phyloP scores from a whole-genome alignment of 2,113 vertebrate genomes.

The Rhynchomys soricoides region DNA sequence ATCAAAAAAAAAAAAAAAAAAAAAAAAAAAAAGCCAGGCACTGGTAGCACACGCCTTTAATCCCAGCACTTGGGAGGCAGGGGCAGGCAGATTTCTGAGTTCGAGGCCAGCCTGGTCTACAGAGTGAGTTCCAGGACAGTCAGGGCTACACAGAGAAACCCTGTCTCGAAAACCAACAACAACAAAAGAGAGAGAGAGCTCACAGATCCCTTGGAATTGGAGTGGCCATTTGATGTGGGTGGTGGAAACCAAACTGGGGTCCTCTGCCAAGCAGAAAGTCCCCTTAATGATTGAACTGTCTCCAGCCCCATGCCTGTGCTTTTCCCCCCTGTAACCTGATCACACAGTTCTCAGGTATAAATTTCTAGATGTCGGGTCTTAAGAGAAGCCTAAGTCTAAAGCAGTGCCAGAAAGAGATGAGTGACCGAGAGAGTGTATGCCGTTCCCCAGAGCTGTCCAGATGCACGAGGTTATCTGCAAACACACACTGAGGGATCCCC shows the following conservation, averaged over 20 bases:
- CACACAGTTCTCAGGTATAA: neutral
- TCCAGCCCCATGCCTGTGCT: neutral
- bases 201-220: neutral
- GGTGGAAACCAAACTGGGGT: neutral
- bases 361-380: neutral
- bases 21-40: no score
- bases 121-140: no score
- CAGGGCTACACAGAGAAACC: no score
- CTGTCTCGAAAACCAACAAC: no score
- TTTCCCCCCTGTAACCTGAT: neutral
- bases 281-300: neutral
- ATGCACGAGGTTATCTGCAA: no score
- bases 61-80: no score
- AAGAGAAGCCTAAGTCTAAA: neutral
- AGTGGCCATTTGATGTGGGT: neutral
- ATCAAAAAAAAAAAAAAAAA: no score
- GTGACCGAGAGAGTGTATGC: neutral
- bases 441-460: neutral
- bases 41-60: no score
- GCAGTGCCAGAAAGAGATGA: neutral
- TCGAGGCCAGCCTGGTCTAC: no score
- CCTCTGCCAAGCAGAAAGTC: neutral
- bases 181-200: no score
- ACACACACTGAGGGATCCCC: neutral
- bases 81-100: no score